Evolutionary conservation across 2,113 vertebrate genomes (phyloP), one percentile per base, ranked within the genome.

Genomic region (Strix uralensis): DNA sequence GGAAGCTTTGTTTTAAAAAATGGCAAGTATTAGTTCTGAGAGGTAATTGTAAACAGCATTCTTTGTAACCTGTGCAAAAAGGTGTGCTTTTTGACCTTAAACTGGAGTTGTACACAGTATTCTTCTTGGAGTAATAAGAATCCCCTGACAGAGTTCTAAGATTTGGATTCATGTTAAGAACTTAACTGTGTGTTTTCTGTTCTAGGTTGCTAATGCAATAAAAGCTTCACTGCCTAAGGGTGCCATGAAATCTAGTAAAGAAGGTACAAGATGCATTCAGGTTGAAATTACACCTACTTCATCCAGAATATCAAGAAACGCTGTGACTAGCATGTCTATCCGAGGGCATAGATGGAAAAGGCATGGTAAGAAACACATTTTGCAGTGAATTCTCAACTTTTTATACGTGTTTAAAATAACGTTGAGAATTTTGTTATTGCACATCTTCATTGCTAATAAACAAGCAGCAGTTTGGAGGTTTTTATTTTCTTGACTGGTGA

Each of bases 301-400:
- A 82, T 99, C 99, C 66, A 98, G 99, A 97, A 99, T 99, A 98
- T 99, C 99, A 94, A 98, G 99, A 92, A 99, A 99, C 90, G 99
- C 99, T 80, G 99, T 99, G 90, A 99, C 99, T 59, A 99, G 99
- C 92, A 98, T 99, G 96, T 99, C 99, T 69, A 99, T 99, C 96
- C 98, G 99, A 90, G 99, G 99, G 13, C 99, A 99, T 88, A 99
- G 99, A 89, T 99, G 99, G 99, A 99, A 99, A 98, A 99, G 99
- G 97, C 99, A 99, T 85, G 99, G 99, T 99, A 98, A 99, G 99
- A 94, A 94, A 80, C 46, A 70, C 11, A 61, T 69, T 67, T 75
- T 61, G 19, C 51, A 70, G 22, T 38, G 4, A 92, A 80, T 88
- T 72, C 10, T 72, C 22, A 44, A 4, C 4, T 82, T 90, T 42